A percentile compares a stretch with the other conserved stretches of the same genome.
Evolutionary conservation across 2,888 invertebrate genomes (phyloP).

Genomic region (Hecatera dysodea): DNA sequence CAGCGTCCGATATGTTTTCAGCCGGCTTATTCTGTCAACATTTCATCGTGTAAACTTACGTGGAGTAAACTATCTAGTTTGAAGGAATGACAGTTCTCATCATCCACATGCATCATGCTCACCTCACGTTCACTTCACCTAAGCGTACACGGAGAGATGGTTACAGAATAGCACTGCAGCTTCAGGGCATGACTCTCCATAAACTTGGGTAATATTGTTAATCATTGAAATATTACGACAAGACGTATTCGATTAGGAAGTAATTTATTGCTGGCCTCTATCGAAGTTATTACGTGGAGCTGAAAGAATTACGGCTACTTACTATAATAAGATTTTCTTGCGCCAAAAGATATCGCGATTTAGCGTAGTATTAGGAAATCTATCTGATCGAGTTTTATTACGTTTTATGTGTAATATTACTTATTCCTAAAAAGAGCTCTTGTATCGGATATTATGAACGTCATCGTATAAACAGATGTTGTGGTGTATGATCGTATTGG

Average conservation of each 20-base stretch:
- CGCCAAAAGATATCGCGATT: constrained; percentile 34
- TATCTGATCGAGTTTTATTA: constrained; percentile 30
- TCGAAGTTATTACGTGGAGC: constrained; percentile 37
- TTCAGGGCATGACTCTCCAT: not conserved
- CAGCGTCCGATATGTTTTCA: not conserved
- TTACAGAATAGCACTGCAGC: not conserved
- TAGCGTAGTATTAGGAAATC: constrained; percentile 35
- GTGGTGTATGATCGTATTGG: constrained; percentile 36
- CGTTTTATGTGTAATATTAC: constrained; percentile 11
- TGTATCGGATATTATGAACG: constrained; percentile 7
- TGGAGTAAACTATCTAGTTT: too few species aligned
- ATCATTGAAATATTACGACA: constrained; percentile 37
- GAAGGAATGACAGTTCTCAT: too few species aligned
- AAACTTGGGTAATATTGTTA: constrained; percentile 15
- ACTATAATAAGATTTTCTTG: constrained; percentile 39
- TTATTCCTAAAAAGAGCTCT: constrained; percentile 13
- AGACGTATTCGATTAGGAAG: constrained; percentile 56
- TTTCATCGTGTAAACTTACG: too few species aligned
- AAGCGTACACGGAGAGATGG: too few species aligned
- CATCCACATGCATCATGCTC: too few species aligned
- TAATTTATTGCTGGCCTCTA: constrained; percentile 49
- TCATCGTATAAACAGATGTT: constrained; percentile 39
- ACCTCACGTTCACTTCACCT: too few species aligned
- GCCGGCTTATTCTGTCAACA: too few species aligned
- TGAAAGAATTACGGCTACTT: constrained; percentile 43